Percentiles rank a stretch among this genome's conserved stretches.
phyloP scores from a whole-genome alignment of 2,888 invertebrate species.

The Coleophora flavipennella region DNA sequence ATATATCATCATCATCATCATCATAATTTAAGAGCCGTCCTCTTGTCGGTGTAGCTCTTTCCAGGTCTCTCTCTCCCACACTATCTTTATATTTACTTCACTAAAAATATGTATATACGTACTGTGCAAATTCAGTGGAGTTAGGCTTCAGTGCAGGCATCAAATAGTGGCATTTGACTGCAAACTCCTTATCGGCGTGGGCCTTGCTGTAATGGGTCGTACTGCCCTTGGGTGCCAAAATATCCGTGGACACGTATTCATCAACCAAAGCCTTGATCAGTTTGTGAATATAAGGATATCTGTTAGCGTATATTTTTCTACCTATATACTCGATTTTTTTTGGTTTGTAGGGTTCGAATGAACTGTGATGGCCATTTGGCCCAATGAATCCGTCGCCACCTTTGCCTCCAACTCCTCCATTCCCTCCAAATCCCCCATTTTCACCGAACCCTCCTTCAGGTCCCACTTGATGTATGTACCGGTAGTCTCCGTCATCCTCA shows the following conservation, averaged over 20 bases:
- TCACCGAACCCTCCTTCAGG: constrained; percentile 42
- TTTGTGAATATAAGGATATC: constrained; percentile 51
- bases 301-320: constrained; percentile 41
- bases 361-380: constrained; percentile 17
- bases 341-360: constrained; percentile 14
- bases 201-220: constrained; percentile 37
- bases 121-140: constrained; percentile 40
- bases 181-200: constrained; percentile 40
- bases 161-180: constrained; percentile 48
- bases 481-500: constrained; percentile 57
- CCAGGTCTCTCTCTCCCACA: no score
- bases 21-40: no score
- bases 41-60: no score
- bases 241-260: constrained; percentile 45
- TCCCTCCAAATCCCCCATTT: constrained; percentile 24
- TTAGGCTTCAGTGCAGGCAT: constrained; percentile 11
- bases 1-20: no score
- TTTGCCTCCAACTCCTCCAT: constrained; percentile 27
- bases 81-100: no score
- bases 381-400: constrained; percentile 19
- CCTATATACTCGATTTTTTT: constrained; percentile 44
- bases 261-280: constrained; percentile 42
- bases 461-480: constrained; percentile 58
- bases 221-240: constrained; percentile 29
- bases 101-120: no score